Evolutionary conservation across 2,888 invertebrate genomes (phyloP), one percentile per base, ranked within the genome.

Genomic region (Melieria crassipennis): DNA sequence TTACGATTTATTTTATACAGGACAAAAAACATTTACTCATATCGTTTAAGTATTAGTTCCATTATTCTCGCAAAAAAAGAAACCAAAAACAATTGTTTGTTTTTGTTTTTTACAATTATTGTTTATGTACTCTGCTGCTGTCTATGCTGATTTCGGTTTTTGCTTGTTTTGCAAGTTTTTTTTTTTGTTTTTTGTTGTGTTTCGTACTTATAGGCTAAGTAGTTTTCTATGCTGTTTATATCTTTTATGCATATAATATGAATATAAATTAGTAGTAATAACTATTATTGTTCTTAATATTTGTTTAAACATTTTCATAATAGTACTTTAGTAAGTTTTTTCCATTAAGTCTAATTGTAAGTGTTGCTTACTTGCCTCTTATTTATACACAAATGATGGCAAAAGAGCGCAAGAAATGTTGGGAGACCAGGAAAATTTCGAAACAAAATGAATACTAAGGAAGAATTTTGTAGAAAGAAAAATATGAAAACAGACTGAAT

Each of bases 271-370:
- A 78, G 85, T 85, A 85, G 85, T 85, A 85, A 85, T 85, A 86
- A 84, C 85, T 85, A 85, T 85, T 85, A 85, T 85, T 85, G 85
- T 85, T 85, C 85, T 86, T 86, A 85, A 86, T 85, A 86, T 84
- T 83, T 81, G 78, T 79, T 79, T 78, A 77, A 75, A 76, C 72
- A 75, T 77, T 77, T 78, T 78, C 77, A 76, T 75, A 78, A 56
- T 63, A 69, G 56, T 63, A 78, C 78, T 71, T 10, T 60, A 60
- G 9, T 50, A 50, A 50, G 9, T 50, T 50, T 50, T 60, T 60
- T 60, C 3, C 30, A 30, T 30, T 30, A 30, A 30, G 30, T 30
- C 30, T 30, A 30, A 30, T 30, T 30, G 30, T 30, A 30, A 30
- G 30, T 30, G 30, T 30, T 30, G 30, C 30, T 30, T 30, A 30